A percentile compares a stretch with the other conserved stretches of the same genome.
Evolutionary conservation across 2,113 vertebrate genomes (phyloP).

Genomic region (Monarcha castaneiventris): DNA sequence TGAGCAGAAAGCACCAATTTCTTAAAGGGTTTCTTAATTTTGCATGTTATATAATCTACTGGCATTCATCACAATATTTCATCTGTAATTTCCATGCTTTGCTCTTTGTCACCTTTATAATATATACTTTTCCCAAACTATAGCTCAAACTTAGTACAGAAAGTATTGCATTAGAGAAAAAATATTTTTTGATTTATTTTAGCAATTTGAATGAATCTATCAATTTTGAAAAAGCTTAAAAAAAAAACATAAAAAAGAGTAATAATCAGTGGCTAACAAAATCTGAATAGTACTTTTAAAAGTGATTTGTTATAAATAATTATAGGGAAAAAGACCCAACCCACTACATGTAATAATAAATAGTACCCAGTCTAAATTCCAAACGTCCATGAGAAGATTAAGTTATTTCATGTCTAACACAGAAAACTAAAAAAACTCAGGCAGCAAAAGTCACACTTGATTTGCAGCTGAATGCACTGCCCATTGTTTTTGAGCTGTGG

Average conservation of each 20-base stretch:
- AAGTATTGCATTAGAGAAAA: neutral
- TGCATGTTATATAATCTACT: neutral
- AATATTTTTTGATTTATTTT: neutral
- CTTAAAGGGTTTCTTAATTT: neutral
- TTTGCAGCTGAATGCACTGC: neutral
- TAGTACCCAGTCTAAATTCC: neutral
- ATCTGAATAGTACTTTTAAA: neutral
- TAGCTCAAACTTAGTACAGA: neutral
- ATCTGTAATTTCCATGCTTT: neutral
- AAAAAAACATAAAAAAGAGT: too few species aligned
- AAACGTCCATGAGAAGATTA: neutral
- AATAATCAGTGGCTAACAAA: neutral
- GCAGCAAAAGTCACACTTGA: neutral
- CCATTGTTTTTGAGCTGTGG: neutral
- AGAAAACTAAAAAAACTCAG: neutral
- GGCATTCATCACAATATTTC: neutral
- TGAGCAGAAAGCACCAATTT: neutral
- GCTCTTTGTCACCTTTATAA: neutral
- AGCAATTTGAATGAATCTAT: neutral
- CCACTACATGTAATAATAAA: fast-evolving
- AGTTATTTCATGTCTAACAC: neutral
- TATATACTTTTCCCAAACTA: neutral
- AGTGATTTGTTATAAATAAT: neutral
- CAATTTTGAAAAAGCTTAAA: fast-evolving
- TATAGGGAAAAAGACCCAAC: neutral